Base-by-base conservation (phyloP, 1,140 invertebrate species). In the Papilio dardanus region DNA sequence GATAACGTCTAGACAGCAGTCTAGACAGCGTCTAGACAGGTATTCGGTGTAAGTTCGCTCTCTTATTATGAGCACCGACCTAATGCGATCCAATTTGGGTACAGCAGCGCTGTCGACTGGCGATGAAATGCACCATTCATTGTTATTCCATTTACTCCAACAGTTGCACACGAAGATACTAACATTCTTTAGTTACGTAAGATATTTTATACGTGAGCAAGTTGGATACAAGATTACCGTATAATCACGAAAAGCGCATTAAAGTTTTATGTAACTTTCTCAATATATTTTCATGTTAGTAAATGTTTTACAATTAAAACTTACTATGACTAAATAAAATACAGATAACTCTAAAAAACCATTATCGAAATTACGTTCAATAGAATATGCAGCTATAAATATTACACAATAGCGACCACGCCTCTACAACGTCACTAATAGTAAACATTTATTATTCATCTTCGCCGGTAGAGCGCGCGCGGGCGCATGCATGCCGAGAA, bases 1-100 rank as follows among this genome's bases (percentile, higher is more conserved):
- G 86, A 87, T 88, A 86, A 80, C 80, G 91, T 93, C 91, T 93
- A 92, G 91, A 93, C 90, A 79, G 77, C 46, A 78, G 90, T 91
- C 90, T 92, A 92, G 90, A 92, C 90, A 74, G n/a, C 68, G 91
- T 93, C 91, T 93, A 93, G 91, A 92, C 90, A 90, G 89, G 91
- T 93, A 93, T 93, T 91, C 84, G 86, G 83, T 85, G 79, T 86
- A 87, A 86, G 83, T 83, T 79, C 77, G 81, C 77, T 90, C 84
- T 86, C 80, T 77, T 83, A 82, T 81, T 81, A 91, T 87, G 85
- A 92, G 82, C 79, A 86, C 78, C 79, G 76, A 86, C 86, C 83
- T 83, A 88, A 89, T 85, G 84, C 74, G 77, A 80, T 84, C 74
- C 79, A 76, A 80, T 77, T 78, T 66, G 77, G 73, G 74, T 67